Evolutionary conservation across 2,113 vertebrate species (phyloP).

Genomic region (Nannospalax galili): DNA sequence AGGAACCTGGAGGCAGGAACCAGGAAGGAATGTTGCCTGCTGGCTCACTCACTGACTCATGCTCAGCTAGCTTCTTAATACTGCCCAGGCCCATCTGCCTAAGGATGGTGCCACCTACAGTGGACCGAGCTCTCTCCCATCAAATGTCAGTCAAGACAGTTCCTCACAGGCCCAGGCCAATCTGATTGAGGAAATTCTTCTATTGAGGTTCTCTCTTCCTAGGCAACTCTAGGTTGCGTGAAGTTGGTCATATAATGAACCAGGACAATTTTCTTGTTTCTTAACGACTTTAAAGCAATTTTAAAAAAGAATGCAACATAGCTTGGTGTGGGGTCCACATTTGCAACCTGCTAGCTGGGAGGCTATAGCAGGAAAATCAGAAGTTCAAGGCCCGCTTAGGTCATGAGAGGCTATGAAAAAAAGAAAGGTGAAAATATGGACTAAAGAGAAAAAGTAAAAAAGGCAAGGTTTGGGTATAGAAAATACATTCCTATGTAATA

Average conservation of each 20-base stretch:
- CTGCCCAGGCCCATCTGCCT: no score
- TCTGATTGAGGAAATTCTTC: no score
- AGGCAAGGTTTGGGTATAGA: not conserved
- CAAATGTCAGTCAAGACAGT: not conserved
- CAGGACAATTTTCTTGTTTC: not conserved
- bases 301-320: not conserved
- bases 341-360: not conserved
- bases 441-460: not conserved
- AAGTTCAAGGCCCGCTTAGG: not conserved
- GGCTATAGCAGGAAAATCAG: not conserved
- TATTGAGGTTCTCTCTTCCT: not conserved
- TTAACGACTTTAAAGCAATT: not conserved
- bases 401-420: conserved; percentile 18
- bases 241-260: not conserved
- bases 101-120: not conserved
- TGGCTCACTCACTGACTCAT: not conserved
- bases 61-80: not conserved
- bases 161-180: not conserved
- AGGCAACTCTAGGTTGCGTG: no score
- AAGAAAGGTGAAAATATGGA: conserved; percentile 47
- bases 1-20: not conserved
- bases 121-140: not conserved
- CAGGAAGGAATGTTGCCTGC: not conserved
- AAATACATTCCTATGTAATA: not conserved
- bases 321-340: not conserved